Evolutionary conservation across 1,140 invertebrate species (phyloP).

Genomic region (Zaprionus capensis): DNA sequence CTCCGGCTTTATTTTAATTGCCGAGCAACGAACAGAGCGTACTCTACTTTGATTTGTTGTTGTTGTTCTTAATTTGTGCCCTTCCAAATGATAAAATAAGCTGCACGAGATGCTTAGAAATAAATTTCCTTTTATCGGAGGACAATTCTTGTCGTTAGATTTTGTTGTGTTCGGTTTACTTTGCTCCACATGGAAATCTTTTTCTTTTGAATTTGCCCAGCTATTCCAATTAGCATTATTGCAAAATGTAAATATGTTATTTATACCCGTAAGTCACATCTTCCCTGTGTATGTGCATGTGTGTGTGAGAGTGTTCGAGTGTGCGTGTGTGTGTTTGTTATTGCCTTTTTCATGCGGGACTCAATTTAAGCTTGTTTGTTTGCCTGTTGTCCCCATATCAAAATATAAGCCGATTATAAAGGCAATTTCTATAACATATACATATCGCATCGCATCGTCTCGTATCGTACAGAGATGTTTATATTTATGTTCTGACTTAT

Average conservation of each 20-base stretch:
- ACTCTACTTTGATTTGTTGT: background rate
- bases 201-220: slow-evolving; percentile 25
- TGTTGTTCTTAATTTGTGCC: background rate
- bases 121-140: slow-evolving; percentile 3
- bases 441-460: slow-evolving; percentile 18
- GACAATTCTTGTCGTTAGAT: slow-evolving; percentile 7
- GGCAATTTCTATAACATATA: slow-evolving; percentile 46
- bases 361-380: slow-evolving; percentile 53
- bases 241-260: slow-evolving; percentile 54
- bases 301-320: background rate
- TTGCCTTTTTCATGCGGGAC: slow-evolving; percentile 35
- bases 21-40: background rate
- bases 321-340: slow-evolving; percentile 20
- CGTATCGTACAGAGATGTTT: slow-evolving; percentile 22
- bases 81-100: slow-evolving; percentile 2
- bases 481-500: slow-evolving; percentile 29
- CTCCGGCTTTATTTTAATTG: background rate
- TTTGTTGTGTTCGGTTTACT: slow-evolving; percentile 11
- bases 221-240: slow-evolving; percentile 50
- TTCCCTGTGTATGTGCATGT: background rate
- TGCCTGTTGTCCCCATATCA: slow-evolving; percentile 53
- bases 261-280: slow-evolving; percentile 26
- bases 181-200: slow-evolving; percentile 19
- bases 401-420: slow-evolving; percentile 57
- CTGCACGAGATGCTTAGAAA: background rate